These are phyloP conservation scores for Sclerurus mexicanus DNA, from an alignment of 2,113 vertebrate genomes.

Conservation along the genomic window DNA sequence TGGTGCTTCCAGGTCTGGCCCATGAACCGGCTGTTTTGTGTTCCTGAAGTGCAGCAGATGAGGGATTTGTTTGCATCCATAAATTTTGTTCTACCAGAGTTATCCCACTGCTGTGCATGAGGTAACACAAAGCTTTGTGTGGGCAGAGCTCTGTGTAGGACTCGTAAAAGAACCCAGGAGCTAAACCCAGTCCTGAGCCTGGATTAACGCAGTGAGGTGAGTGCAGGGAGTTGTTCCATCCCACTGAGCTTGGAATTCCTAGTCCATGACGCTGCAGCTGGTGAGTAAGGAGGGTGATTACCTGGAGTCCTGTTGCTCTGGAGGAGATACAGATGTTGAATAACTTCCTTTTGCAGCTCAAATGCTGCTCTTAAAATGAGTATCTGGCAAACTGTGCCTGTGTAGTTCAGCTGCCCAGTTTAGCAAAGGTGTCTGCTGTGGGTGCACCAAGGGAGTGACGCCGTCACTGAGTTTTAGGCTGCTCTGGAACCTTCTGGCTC, in stretches of 20 bases:
- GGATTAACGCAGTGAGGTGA: not conserved
- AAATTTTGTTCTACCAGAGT: not conserved
- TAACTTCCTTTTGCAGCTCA: not conserved
- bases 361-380: not conserved
- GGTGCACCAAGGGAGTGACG: not conserved
- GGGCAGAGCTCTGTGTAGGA: not conserved
- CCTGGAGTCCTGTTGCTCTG: not conserved
- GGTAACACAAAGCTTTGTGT: not conserved
- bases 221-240: not conserved
- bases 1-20: not conserved
- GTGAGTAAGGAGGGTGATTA: not conserved
- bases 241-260: not conserved
- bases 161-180: not conserved
- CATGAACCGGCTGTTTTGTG: not conserved
- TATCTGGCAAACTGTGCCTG: not conserved
- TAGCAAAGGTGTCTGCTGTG: not conserved
- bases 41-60: not conserved
- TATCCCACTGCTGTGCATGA: not conserved
- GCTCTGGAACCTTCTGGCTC: not conserved
- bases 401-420: not conserved
- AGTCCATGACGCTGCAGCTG: not conserved
- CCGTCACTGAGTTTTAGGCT: rapidly evolving
- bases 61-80: not conserved
- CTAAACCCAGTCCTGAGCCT: not conserved
- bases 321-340: not conserved